phyloP scores from a whole-genome alignment of 2,113 vertebrate species.

The Variabilichromis moorii region DNA sequence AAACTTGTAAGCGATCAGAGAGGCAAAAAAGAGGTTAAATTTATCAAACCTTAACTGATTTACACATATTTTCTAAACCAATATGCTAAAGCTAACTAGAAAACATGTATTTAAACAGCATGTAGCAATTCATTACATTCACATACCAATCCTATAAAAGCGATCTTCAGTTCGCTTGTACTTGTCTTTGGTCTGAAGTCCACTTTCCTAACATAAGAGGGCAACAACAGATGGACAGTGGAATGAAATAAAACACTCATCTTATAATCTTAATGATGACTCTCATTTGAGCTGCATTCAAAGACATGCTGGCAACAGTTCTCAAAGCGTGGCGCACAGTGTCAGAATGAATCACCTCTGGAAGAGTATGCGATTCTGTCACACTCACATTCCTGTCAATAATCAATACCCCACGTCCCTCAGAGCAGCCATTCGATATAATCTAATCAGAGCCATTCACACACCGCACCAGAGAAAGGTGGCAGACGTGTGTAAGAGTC shows the following conservation, averaged over 20 bases:
- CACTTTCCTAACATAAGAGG: conserved; percentile 47
- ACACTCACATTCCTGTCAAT: conserved; percentile 29
- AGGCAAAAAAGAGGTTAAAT: background rate
- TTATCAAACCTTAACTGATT: background rate
- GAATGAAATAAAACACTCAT: background rate
- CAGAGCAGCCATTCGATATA: conserved; percentile 11
- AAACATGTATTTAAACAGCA: background rate
- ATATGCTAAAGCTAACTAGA: background rate
- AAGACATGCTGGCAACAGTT: background rate
- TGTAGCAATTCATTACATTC: background rate
- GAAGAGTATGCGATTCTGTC: background rate
- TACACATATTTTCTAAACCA: background rate
- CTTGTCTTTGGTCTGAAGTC: conserved; percentile 86
- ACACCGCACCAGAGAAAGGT: conserved; percentile 6
- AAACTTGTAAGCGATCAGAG: background rate
- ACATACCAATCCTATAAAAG: conserved; percentile 90
- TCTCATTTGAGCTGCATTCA: background rate
- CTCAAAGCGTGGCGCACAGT: background rate
- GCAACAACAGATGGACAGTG: background rate
- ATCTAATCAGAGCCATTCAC: conserved; percentile 29
- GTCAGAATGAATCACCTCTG: background rate
- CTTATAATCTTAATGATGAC: background rate
- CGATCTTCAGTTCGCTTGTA: conserved; percentile 86
- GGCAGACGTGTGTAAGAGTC: background rate
- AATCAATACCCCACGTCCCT: conserved; percentile 35